Evolutionary conservation across 2,888 invertebrate genomes (phyloP).

Genomic region (Cantharis rufa): DNA sequence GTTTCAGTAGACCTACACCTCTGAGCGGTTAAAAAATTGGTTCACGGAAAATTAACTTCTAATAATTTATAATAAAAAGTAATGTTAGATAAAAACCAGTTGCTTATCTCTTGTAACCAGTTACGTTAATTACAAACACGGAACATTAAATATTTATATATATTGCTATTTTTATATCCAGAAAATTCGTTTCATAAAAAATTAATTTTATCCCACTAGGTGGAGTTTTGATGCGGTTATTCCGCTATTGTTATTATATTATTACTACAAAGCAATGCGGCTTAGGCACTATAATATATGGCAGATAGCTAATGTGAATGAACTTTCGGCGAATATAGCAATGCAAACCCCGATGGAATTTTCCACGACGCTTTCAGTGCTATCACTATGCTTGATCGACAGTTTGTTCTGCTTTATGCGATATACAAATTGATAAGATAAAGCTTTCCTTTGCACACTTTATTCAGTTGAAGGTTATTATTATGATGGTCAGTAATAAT

Average conservation of each 20-base stretch:
- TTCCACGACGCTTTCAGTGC: neutral
- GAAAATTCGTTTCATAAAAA: neutral
- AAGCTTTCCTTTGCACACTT: neutral
- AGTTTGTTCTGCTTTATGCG: neutral
- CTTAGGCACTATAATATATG: neutral
- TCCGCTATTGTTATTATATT: neutral
- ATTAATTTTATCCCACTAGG: neutral
- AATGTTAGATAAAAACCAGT: neutral
- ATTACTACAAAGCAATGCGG: neutral
- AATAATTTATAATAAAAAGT: neutral
- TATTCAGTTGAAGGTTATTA: neutral
- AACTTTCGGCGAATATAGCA: neutral
- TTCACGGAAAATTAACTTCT: neutral
- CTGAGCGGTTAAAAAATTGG: neutral
- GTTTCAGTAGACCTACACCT: too few relatives aligned
- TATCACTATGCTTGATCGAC: neutral
- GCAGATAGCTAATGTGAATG: neutral
- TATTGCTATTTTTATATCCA: neutral
- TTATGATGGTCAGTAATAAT: neutral
- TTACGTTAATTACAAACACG: neutral
- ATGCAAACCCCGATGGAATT: neutral
- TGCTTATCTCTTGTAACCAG: neutral
- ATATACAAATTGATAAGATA: neutral
- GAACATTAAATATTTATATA: neutral
- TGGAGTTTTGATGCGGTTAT: neutral